Evolutionary conservation across 2,888 invertebrate species (phyloP), one percentile per base, ranked within the genome.

Genomic region (Eilema caniola): DNA sequence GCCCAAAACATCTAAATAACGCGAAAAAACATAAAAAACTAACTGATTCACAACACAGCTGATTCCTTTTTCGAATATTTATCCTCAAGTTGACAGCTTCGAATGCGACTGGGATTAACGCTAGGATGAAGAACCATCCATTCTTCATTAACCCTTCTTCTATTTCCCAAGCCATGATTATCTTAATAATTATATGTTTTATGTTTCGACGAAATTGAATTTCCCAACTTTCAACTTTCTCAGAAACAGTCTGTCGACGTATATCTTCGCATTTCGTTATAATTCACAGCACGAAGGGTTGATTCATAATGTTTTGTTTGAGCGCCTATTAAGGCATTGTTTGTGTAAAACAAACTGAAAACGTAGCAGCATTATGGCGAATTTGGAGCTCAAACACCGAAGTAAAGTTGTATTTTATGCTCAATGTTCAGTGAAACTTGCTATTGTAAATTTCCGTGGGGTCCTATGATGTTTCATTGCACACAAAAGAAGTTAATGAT

Each of bases 231-330:
- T 47, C 31, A 64, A 62, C 41, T 41, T 16, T 41, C 25, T 62
- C 4, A 62, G 24, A 11, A 25, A 37, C 25, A 53, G 20, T n/a
- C 53, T 20, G 47, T 53, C 8, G 20, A n/a, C 53, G 53, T 53
- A 61, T 61, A 61, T 31, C 61, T 37, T 66, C 37, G 75, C 69
- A 75, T 78, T 79, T 79, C 78, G 80, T 87, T 89, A 82, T 85
- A 88, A 88, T 89, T 90, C 86, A 80, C 70, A 76, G 76, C 78
- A 78, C 81, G 80, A 81, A 81, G 75, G 80, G 74, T 80, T 85
- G 85, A 87, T 87, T 87, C 85, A 87, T 86, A 85, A 84, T 81
- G 80, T 86, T 86, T 85, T 83, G 81, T 85, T 85, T 81, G 77
- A 82, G 80, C 79, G 73, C 81, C 85, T 85, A 82, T 83, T 78